Percentiles rank a stretch among this genome's conserved stretches.
These are phyloP conservation scores for Minunthozetes semirufus DNA, from an alignment of 2,888 invertebrate species.

Conservation along the genomic window DNA sequence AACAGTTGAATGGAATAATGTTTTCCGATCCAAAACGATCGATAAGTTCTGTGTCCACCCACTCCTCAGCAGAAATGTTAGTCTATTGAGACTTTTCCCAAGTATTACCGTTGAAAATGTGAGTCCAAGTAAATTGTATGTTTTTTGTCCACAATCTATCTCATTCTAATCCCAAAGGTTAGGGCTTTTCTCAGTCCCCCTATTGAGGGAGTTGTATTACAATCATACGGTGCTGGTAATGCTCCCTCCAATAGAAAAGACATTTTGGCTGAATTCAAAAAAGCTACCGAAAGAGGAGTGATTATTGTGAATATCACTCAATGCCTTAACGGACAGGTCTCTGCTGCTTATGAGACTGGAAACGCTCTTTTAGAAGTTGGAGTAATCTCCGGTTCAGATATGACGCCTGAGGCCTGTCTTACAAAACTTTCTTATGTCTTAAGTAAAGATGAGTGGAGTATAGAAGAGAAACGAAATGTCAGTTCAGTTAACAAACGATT, in stretches of 20 bases:
- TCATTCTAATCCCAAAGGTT: conserved; percentile 48
- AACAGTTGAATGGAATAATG: conserved; percentile 58
- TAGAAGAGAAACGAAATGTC: conserved; percentile 49
- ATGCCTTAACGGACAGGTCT: conserved; percentile 73
- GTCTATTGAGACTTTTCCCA: conserved; percentile 78
- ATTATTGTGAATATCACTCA: conserved; percentile 88
- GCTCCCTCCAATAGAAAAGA: conserved; percentile 77
- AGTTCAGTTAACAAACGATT: no score
- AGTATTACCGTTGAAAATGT: conserved; percentile 74
- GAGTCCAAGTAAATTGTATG: conserved; percentile 40
- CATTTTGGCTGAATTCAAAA: conserved; percentile 62
- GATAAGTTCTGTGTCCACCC: conserved; percentile 65
- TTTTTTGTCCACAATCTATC: not conserved
- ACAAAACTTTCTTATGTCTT: conserved; percentile 84
- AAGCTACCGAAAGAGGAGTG: conserved; percentile 67
- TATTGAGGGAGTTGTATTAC: conserved; percentile 73
- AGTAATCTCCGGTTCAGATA: conserved; percentile 71
- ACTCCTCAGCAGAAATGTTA: conserved; percentile 72
- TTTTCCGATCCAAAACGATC: conserved; percentile 59
- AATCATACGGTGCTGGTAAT: conserved; percentile 90
- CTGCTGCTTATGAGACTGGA: conserved; percentile 74
- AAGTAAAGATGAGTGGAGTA: conserved; percentile 58
- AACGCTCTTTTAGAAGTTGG: conserved; percentile 62
- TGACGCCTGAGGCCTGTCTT: conserved; percentile 90
- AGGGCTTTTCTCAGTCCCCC: conserved; percentile 59